Evolutionary conservation across 1,140 invertebrate species (phyloP).

Genomic region (Papilio xuthus): DNA sequence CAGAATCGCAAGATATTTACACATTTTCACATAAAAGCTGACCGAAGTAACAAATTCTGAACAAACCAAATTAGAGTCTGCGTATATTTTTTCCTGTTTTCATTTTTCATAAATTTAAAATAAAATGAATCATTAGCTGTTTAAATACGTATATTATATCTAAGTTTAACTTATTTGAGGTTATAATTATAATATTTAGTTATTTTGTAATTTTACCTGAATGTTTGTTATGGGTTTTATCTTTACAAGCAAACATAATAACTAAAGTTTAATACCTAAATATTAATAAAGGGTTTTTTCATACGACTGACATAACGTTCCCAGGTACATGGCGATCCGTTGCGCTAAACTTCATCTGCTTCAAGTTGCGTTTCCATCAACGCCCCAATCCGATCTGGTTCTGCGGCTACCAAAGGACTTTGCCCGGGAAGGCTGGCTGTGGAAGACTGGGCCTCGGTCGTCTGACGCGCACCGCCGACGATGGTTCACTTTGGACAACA

Average conservation of each 20-base stretch:
- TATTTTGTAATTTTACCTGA: no score
- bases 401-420: conserved; percentile 90
- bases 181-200: neutral
- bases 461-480: conserved; percentile 91
- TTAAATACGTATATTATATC: no score
- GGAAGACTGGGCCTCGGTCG: conserved; percentile 92
- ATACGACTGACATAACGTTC: neutral
- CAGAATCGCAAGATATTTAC: no score
- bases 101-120: neutral
- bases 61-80: no score
- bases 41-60: no score
- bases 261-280: neutral
- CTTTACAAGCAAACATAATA: neutral
- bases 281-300: neutral
- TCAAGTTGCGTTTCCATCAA: conserved; percentile 92
- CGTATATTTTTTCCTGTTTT: no score
- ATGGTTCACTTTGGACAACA: conserved; percentile 94
- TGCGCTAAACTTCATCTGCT: conserved; percentile 92
- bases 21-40: no score
- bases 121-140: neutral
- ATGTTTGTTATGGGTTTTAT: neutral
- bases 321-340: conserved; percentile 93
- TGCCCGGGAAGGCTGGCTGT: conserved; percentile 92
- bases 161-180: neutral
- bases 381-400: conserved; percentile 88